Evolutionary conservation across 1,140 invertebrate species (phyloP).

Genomic region (Scaptodrosophila lebanonensis): DNA sequence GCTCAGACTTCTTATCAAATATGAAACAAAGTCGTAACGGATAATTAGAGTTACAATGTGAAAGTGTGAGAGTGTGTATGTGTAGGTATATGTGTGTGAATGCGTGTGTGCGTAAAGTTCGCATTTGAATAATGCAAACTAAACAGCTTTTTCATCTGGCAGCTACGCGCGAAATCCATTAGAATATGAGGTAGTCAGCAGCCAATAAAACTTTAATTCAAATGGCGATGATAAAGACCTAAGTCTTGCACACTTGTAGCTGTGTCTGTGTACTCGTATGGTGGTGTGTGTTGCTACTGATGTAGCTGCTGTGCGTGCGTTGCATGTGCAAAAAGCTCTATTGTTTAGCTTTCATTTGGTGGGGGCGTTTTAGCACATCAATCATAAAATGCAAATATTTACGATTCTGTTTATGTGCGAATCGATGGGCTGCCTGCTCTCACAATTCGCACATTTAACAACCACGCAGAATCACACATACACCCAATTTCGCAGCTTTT

Average conservation of each 20-base stretch:
- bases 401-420: constrained; percentile 69
- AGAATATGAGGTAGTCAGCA: constrained; percentile 22
- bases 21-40: constrained; percentile 74
- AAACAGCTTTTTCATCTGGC: constrained; percentile 38
- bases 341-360: constrained; percentile 35
- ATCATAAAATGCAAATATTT: constrained; percentile 76
- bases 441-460: constrained; percentile 32
- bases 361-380: constrained; percentile 47
- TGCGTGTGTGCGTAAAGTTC: background rate
- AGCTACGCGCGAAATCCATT: constrained; percentile 44
- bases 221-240: constrained; percentile 8
- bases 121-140: constrained; percentile 64
- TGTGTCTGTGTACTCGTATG: background rate
- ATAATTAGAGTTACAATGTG: constrained; percentile 70
- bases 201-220: constrained; percentile 27
- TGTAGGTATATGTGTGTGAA: background rate
- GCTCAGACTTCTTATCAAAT: constrained; percentile 71
- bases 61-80: constrained; percentile 9
- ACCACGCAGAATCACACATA: too few relatives aligned
- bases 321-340: constrained; percentile 38
- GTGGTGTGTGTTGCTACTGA: background rate
- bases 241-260: background rate
- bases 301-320: constrained; percentile 44
- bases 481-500: too few relatives aligned
- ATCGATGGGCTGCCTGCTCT: constrained; percentile 19